Evolutionary conservation across 1,140 invertebrate species (phyloP), one percentile per base, ranked within the genome.

Genomic region (Magallana angulata): DNA sequence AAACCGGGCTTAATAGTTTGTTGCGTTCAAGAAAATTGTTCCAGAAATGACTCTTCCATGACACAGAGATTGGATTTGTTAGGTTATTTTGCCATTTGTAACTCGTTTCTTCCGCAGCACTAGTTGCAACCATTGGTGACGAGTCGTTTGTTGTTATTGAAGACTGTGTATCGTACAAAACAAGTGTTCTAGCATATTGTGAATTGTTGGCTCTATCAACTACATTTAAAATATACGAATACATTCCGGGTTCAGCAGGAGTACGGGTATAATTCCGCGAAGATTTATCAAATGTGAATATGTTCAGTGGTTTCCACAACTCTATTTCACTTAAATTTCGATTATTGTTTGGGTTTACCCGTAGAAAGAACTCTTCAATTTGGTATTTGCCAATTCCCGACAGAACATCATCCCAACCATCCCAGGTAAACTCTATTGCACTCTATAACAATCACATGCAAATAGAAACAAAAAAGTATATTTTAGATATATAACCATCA

Each of bases 171-270:
- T 92, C 91, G 60, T 88, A 92, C 30, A 92, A 48, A 6, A 83
- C 88, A 12, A 92, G 60, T 1, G 88, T 85, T n/a, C 91, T 62
- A 18, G 87, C 84, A 68, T 88, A 92, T 62, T 64, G 56, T 76
- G 89, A 87, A 64, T 92, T 92, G 68, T 92, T 92, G 14, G 91
- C 91, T 14, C 48, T 85, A 81, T 92, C 91, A 4, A 84, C 36
- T 36, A 87, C 86, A 30, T 90, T 84, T 18, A 92, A 80, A 30
- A 91, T 88, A 76, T 89, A 64, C 5, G 90, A 88, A 62, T 91
- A 92, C 71, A 91, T 80, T 0, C 91, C 91, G 1, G 89, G 86
- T 24, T 82, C 84, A 9, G 84, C 30, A 1, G 90, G 90, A 7
- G 84, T 89, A 84, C 86, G 89, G n/a, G 30, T 87, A 62, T 24